A percentile compares a stretch with the other conserved stretches of the same genome.
Evolutionary conservation across 2,888 invertebrate species (phyloP).

Genomic region (Phyllotreta striolata): DNA sequence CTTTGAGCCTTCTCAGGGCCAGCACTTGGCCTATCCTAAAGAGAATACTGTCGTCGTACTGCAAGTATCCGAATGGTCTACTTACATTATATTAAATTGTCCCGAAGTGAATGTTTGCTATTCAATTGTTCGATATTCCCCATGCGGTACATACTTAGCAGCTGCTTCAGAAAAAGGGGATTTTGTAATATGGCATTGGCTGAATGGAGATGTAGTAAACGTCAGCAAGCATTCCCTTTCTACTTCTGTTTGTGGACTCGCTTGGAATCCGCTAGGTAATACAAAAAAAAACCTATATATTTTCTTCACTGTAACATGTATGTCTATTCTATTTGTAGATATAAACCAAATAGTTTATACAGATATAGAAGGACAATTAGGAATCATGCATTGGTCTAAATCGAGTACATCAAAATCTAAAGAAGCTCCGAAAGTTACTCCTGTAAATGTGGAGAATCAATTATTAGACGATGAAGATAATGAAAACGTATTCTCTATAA

Average conservation of each 20-base stretch:
- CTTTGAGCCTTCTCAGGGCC: slow-evolving; percentile 77
- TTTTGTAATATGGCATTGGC: slow-evolving; percentile 80
- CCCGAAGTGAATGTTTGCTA: slow-evolving; percentile 68
- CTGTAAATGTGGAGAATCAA: slow-evolving; percentile 58
- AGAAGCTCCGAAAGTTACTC: slow-evolving; percentile 35
- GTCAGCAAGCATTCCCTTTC: slow-evolving; percentile 74
- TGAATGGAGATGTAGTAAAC: slow-evolving; percentile 67
- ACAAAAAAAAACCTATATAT: neutral
- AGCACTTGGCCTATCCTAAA: slow-evolving; percentile 79
- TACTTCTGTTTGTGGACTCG: slow-evolving; percentile 74
- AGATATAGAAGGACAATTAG: slow-evolving; percentile 83
- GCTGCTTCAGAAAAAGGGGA: slow-evolving; percentile 81
- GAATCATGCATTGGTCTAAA: slow-evolving; percentile 59
- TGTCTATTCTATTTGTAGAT: slow-evolving; percentile 54
- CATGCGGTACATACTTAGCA: slow-evolving; percentile 81
- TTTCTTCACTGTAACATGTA: slow-evolving; percentile 2
- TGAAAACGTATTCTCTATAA: slow-evolving; percentile 77
- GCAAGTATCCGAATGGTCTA: slow-evolving; percentile 75
- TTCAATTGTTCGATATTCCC: slow-evolving; percentile 81
- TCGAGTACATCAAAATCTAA: slow-evolving; percentile 8
- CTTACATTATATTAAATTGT: slow-evolving; percentile 71
- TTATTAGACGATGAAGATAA: slow-evolving; percentile 72
- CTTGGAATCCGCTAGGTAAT: slow-evolving; percentile 79
- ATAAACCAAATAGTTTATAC: slow-evolving; percentile 81
- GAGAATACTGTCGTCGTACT: slow-evolving; percentile 76